Evolutionary conservation across 2,797 vertebrate genomes (phyloP), one percentile per base, ranked within the genome.

Genomic region (Sebastiscus tertius): DNA sequence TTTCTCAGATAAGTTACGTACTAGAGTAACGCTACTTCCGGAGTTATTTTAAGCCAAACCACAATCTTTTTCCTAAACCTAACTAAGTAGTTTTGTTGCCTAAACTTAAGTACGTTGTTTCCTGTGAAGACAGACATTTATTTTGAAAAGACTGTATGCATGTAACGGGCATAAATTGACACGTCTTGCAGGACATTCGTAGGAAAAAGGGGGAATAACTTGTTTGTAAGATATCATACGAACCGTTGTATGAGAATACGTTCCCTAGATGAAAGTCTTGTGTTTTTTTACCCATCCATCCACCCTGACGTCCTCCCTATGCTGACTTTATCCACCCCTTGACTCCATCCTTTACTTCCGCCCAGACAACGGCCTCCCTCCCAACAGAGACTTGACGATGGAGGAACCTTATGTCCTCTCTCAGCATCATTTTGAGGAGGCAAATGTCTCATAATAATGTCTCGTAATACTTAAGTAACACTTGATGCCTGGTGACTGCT

Each of bases 131-230:
- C 16, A 16, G 14, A 46, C 14, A 7, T 46, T 46, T 46, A 46
- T 46, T 46, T 46, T 18, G 16, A 46, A 46, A 46, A 46, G 16
- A 46, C 42, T 18, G 0, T 46, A 46, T 46, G 16, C 42, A 46
- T 46, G 42, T 46, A 46, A 46, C 0, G 0, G 16, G 16, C 42
- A 46, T 18, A 46, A 46, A 18, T 46, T 0, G 0, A 46, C 42
- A 46, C 16, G 14, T 46, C 14, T 46, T 46, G 42, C 16, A 8
- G 42, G 42, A 46, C 42, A 46, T 46, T 46, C 16, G 16, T 46
- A 46, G 16, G 42, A 46, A 46, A 18, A 46, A 46, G 42, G 14
- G 16, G 16, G 16, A 46, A 16, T 42, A 3, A 42, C 39, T 42
- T 42, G 16, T 42, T 46, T 7, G 14, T 46, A 46, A 46, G 42